phyloP scores from a whole-genome alignment of 2,113 vertebrate genomes.

The Syrmaticus mikado region DNA sequence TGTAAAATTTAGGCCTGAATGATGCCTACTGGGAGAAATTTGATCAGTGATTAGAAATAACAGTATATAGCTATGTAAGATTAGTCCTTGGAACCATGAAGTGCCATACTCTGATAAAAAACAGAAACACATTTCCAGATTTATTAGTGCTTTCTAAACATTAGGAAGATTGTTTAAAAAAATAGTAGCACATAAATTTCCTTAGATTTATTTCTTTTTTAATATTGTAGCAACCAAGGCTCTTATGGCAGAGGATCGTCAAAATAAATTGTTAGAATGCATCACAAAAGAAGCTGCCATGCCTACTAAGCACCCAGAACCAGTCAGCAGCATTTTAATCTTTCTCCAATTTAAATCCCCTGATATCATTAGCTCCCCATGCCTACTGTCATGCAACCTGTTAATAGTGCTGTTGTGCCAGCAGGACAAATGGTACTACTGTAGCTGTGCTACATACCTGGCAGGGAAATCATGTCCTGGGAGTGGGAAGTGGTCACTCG shows the following conservation, averaged over 20 bases:
- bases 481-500: neutral
- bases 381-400: neutral
- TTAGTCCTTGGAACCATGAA: neutral
- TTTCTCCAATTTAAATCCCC: conserved; percentile 1
- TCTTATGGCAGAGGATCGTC: conserved; percentile 36
- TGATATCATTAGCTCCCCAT: neutral
- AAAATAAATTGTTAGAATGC: conserved; percentile 50
- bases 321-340: neutral
- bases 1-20: neutral
- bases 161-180: conserved; percentile 19
- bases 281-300: conserved; percentile 27
- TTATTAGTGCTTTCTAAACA: neutral
- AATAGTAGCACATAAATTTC: neutral
- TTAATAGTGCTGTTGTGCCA: neutral
- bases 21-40: neutral
- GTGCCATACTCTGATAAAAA: neutral
- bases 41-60: neutral
- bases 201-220: conserved; percentile 24
- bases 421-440: fast-evolving
- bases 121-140: neutral
- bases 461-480: neutral
- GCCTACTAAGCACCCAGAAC: neutral
- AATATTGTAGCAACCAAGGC: conserved; percentile 36
- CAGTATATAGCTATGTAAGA: neutral
- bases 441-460: neutral